Conservation (phyloP, 2,113 vertebrate species). For the Ictidomys tridecemlineatus region DNA sequence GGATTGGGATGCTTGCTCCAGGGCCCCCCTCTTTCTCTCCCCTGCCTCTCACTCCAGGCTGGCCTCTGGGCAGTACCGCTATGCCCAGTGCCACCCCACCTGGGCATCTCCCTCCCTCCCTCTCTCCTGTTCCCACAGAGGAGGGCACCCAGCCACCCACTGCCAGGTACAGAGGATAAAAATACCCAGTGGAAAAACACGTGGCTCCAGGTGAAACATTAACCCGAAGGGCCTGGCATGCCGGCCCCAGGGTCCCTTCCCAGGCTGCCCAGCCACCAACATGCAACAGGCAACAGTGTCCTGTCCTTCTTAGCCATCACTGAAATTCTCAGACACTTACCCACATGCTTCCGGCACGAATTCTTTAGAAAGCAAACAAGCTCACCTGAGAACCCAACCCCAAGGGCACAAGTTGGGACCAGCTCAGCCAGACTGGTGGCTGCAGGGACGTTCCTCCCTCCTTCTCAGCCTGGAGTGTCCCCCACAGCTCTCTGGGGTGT, state of each 20-base stretch:
- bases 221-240: constrained; percentile 80
- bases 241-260: constrained; percentile 80
- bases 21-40: background rate
- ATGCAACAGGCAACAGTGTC: background rate
- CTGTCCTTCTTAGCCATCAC: background rate
- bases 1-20: background rate
- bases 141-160: constrained; percentile 63
- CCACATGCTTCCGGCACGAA: background rate
- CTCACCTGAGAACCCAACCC: background rate
- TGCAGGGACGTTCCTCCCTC: background rate
- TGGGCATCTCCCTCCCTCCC: background rate
- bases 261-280: constrained; percentile 67
- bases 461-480: background rate
- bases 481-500: background rate
- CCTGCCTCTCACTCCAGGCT: background rate
- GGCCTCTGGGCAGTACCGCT: background rate
- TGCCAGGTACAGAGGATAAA: constrained; percentile 87
- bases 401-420: background rate
- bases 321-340: background rate
- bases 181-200: constrained; percentile 89
- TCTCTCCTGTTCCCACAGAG: constrained; percentile 21
- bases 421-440: background rate
- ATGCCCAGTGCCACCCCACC: constrained; percentile 26
- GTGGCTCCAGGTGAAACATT: constrained; percentile 88
- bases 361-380: background rate